These are phyloP conservation scores for Drosophila koepferae DNA, from an alignment of 2,888 invertebrate genomes.

Conservation along the genomic window DNA sequence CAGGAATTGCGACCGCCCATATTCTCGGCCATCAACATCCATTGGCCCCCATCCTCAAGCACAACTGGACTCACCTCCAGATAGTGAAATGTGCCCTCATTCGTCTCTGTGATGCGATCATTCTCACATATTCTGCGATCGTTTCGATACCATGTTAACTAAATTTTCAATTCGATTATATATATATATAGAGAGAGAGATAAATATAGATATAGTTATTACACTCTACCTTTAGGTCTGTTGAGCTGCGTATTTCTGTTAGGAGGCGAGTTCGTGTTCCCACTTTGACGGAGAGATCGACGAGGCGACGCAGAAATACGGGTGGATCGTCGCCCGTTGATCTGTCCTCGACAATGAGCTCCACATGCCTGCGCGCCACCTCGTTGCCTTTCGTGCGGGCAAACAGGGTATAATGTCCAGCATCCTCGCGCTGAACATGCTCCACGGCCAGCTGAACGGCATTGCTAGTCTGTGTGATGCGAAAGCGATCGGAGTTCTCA, in stretches of 20 bases:
- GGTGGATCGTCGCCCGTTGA: conserved; percentile 91
- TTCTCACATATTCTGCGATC: conserved; percentile 91
- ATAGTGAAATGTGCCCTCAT: conserved; percentile 94
- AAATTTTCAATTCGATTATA: background rate
- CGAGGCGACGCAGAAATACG: conserved; percentile 92
- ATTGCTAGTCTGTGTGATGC: conserved; percentile 86
- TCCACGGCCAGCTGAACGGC: conserved; percentile 91
- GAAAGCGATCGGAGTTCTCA: conserved; percentile 88
- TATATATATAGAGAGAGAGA: background rate
- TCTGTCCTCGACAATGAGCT: conserved; percentile 87
- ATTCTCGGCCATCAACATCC: conserved; percentile 94
- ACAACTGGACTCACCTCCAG: conserved; percentile 93
- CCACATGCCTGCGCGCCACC: conserved; percentile 86
- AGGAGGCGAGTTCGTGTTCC: conserved; percentile 94
- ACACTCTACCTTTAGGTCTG: conserved; percentile 90
- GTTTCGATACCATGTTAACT: conserved; percentile 96
- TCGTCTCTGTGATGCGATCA: conserved; percentile 91
- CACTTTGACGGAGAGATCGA: conserved; percentile 95
- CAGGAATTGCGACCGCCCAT: conserved; percentile 90
- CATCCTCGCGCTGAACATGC: conserved; percentile 89
- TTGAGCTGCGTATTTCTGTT: conserved; percentile 92
- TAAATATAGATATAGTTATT: background rate
- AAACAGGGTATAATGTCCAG: conserved; percentile 91
- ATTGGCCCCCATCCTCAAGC: conserved; percentile 93
- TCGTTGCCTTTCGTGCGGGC: conserved; percentile 87